Percentiles rank a stretch among this genome's conserved stretches.
Evolutionary conservation across 2,888 invertebrate genomes (phyloP).

Genomic region (Andrena bicolor): DNA sequence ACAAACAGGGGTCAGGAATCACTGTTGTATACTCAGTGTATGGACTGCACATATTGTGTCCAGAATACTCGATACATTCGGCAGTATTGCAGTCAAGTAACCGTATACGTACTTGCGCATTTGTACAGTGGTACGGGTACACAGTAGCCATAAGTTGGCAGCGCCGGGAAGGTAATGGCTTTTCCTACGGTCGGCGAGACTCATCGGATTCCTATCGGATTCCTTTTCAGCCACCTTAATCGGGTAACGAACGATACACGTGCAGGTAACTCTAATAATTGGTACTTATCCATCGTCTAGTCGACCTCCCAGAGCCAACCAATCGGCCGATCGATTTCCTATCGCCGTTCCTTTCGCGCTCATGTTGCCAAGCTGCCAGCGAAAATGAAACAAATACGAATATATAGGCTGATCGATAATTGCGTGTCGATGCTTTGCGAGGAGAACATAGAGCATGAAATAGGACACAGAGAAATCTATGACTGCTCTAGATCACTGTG

Average conservation of each 20-base stretch:
- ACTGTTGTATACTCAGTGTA: not conserved
- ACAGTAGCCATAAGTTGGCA: slow-evolving; percentile 54
- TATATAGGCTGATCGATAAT: slow-evolving; percentile 9
- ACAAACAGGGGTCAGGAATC: not conserved
- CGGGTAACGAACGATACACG: slow-evolving; percentile 80
- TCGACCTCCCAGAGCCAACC: slow-evolving; percentile 45
- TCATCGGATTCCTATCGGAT: slow-evolving; percentile 79
- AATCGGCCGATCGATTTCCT: slow-evolving; percentile 61
- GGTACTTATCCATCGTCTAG: slow-evolving; percentile 78
- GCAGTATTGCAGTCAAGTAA: slow-evolving; percentile 44
- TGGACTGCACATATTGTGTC: not conserved
- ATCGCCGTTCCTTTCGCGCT: slow-evolving; percentile 25
- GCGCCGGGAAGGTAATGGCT: slow-evolving; percentile 73
- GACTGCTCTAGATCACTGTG: not conserved
- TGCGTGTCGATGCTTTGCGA: not conserved
- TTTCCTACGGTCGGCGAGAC: slow-evolving; percentile 66
- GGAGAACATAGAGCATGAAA: not conserved
- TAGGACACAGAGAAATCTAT: not conserved
- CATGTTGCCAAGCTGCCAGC: slow-evolving; percentile 5
- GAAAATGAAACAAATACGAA: slow-evolving; percentile 17
- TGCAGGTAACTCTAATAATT: slow-evolving; percentile 81
- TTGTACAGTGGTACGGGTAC: slow-evolving; percentile 17
- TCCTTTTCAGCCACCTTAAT: slow-evolving; percentile 79
- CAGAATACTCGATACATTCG: slow-evolving; percentile 26
- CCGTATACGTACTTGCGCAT: slow-evolving; percentile 28